Evolutionary conservation across 2,113 vertebrate genomes (phyloP).

Genomic region (Rhea americana): DNA sequence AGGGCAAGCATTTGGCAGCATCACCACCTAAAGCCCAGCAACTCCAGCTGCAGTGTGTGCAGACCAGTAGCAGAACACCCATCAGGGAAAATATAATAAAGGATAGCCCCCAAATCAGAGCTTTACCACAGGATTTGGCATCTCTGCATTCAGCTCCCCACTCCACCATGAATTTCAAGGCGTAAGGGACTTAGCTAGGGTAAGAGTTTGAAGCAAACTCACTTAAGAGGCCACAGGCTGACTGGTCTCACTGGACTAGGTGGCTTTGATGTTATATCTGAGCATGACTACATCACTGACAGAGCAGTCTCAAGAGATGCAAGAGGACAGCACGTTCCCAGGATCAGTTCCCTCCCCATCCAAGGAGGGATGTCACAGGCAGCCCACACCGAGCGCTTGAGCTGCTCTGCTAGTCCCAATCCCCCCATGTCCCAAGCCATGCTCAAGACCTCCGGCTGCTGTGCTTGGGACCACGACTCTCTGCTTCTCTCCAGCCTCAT

Average conservation of each 20-base stretch:
- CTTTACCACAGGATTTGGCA: not conserved
- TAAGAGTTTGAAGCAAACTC: not conserved
- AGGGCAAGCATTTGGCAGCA: not conserved
- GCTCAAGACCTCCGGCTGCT: not conserved
- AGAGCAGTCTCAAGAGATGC: not conserved
- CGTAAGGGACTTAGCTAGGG: not conserved
- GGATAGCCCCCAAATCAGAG: rapidly evolving
- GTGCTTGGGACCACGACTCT: not conserved
- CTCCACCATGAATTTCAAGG: not conserved
- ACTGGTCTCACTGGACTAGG: not conserved
- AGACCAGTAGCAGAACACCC: not conserved
- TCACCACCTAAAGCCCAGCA: not conserved
- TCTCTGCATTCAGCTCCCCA: rapidly evolving
- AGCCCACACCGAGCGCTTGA: not conserved
- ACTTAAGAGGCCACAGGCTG: not conserved
- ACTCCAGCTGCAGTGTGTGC: not conserved
- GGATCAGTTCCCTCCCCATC: not conserved
- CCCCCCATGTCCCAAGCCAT: not conserved
- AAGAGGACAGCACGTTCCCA: rapidly evolving
- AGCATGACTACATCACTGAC: rapidly evolving
- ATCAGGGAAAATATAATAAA: not conserved
- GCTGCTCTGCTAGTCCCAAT: not conserved
- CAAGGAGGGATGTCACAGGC: not conserved
- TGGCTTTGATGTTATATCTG: not conserved
- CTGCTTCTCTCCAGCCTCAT: not conserved